Percentiles rank a stretch among this genome's conserved stretches.
Conservation (phyloP, 2,113 vertebrate species). For the Patagioenas fasciata region DNA sequence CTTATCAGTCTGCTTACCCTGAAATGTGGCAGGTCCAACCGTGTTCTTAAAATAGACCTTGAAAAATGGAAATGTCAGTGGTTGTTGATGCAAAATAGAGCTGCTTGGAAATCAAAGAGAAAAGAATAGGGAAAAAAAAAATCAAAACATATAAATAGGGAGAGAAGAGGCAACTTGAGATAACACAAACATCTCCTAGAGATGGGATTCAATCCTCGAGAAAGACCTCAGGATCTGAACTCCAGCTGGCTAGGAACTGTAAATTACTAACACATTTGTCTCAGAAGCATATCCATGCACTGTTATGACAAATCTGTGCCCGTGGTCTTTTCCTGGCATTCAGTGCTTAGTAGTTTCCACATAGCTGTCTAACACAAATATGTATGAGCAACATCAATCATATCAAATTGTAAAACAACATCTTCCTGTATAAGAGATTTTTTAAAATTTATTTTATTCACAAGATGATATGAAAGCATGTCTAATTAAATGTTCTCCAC, state of each 20-base stretch:
- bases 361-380: slow-evolving; percentile 49
- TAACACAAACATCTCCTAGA: slow-evolving; percentile 42
- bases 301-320: slow-evolving; percentile 46
- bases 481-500: slow-evolving; percentile 30
- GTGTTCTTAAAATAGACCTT: slow-evolving; percentile 4
- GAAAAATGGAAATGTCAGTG: slow-evolving; percentile 35
- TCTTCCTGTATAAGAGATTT: not conserved
- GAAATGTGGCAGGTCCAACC: not conserved
- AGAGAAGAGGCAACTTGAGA: slow-evolving; percentile 64
- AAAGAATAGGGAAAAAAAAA: not conserved
- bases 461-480: not conserved
- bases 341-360: slow-evolving; percentile 42
- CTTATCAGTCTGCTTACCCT: not conserved
- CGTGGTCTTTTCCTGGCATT: slow-evolving; percentile 31
- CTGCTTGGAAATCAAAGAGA: slow-evolving; percentile 11
- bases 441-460: not conserved
- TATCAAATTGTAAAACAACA: slow-evolving; percentile 44
- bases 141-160: slow-evolving; percentile 31
- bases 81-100: not conserved
- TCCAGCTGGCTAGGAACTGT: slow-evolving; percentile 38
- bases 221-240: slow-evolving; percentile 45
- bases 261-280: slow-evolving; percentile 71
- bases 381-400: slow-evolving; percentile 61
- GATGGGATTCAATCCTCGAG: slow-evolving; percentile 25
- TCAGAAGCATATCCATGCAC: slow-evolving; percentile 31